Base-by-base conservation (phyloP, 1,140 invertebrate genomes). In the Panagrolaimus sp. region DNA sequence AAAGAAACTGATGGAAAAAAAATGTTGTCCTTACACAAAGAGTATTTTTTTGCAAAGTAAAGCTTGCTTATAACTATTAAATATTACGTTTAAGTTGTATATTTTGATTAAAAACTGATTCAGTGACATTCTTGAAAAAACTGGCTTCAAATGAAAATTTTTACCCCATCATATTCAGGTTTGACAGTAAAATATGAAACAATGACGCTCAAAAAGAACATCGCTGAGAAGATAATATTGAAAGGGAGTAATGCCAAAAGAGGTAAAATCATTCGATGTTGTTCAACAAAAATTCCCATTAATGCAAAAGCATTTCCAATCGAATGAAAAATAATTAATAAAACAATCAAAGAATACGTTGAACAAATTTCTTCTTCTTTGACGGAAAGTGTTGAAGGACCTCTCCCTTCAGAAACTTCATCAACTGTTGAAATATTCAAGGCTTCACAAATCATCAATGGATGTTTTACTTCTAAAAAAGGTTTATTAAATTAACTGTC, bases 391-490 rank as follows among this genome's bases (percentile, higher is more conserved):
- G 21, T 58, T 12, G 52, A 58, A 26, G 52, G 52, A 1, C 52
- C 52, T 21, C 52, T n/a, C 1, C 52, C 52, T 26, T 58, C 52
- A 4, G 52, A 26, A 4, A 58, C 28, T 58, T 58, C 52, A 26
- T 58, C 52, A 21, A 58, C 28, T 10, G 21, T 58, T 2, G 52
- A 58, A 58, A 58, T 58, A 28, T 58, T 58, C 10, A 21, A 10
- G 3, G 17, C 17, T n/a, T 58, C 28, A 21, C 52, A 58, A 28
- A 58, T 21, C 52, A 58, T 58, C 28, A 58, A 8, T 1, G 52
- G 52, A n/a, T 58, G 52, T 28, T 58, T 28, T 1, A 58, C 52
- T 58, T 58, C 52, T 58, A 28, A 28, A 58, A 58, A 14, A 38
- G 32, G 32, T 38, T 38, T 38, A 38, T 38, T 38, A 12, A 8